Base-by-base conservation (phyloP, 2,113 vertebrate species). In the Channa maculata region DNA sequence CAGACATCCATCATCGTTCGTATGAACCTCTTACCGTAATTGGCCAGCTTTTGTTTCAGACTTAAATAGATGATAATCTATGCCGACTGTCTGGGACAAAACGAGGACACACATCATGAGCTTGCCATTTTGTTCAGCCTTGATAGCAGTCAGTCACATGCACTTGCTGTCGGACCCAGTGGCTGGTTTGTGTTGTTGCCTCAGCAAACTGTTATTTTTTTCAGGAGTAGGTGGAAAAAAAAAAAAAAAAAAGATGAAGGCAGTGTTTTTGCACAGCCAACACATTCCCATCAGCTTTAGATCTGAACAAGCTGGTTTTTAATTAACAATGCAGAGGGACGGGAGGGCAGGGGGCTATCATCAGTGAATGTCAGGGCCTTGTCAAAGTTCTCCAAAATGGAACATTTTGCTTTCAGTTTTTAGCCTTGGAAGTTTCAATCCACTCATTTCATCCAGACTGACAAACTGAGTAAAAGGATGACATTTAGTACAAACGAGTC, bases 1-100 rank as follows among this genome's bases (percentile, higher is more conserved):
- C 57, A 69, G 71, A 77, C 75, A 81, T 81, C 84, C 84, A 85
- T 91, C 88, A 87, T 69, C 45, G 39, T 83, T 77, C 70, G 49
- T 50, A 43, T 53, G 46, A 88, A 85, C 63, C 86, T 86, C 86
- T 89, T 89, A 85, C 82, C 7, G 81, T 88, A 89, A 86, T 85
- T 85, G 83, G 60, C 59, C 63, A 24, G 7, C 78, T 79, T 88
- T 83, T 77, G 85, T 89, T 89, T 87, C 71, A 82, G 81, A 88
- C 76, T 85, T 86, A 85, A 89, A 92, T 80, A 75, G 80, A 86
- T 69, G 79, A 78, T 87, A 88, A 86, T 80, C 77, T 85, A 70
- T 73, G 79, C 65, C 43, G 54, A 52, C 75, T 68, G 85, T 89
- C 86, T 88, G 80, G 88, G 85, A 72, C 81, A 36, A n/a, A 65